Base-by-base conservation (phyloP, 2,797 vertebrate species). In the Synanceia verrucosa region DNA sequence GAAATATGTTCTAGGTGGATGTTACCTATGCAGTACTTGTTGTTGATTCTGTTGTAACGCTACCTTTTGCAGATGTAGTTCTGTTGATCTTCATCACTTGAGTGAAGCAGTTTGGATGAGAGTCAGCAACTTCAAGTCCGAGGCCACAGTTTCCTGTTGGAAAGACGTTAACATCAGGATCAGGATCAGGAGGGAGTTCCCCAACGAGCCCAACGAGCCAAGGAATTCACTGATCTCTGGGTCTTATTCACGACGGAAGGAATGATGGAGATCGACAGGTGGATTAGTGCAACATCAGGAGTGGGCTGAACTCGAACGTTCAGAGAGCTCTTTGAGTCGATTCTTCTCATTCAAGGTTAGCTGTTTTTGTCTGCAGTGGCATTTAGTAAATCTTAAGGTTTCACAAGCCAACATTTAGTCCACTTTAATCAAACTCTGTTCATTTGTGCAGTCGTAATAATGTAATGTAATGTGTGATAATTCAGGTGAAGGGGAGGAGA, bases 401-500 rank as follows among this genome's bases (percentile, higher is more conserved):
- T 41, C 39, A 41, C 16, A 41, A 41, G 39, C 39, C 39, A 41
- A 41, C 18, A 41, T n/a, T 41, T 41, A 18, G 39, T 41, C 39
- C 39, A 41, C n/a, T 41, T n/a, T 41, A 41, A 41, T n/a, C n/a
- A 8, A 31, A 31, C 29, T 31, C 29, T 31, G 29, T 41, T 41
- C 6, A 7, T 41, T 41, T 31, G 18, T 16, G 39, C 8, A 41
- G 18, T n/a, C n/a, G 39, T 41, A 18, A n/a, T n/a, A n/a, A n/a
- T n/a, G n/a, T n/a, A n/a, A n/a, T n/a, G n/a, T n/a, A n/a, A n/a
- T 43, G 55, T 58, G 55, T 59, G 56, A 64, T 67, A 57, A 61
- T 46, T 72, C 63, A 59, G 66, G 41, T 67, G 59, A 70, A 50
- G 19, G 28, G 48, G 36, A 33, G 23, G 44, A 7, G 26, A 50